phyloP scores from a whole-genome alignment of 2,888 invertebrate genomes.

The Dynastes hyllus region DNA sequence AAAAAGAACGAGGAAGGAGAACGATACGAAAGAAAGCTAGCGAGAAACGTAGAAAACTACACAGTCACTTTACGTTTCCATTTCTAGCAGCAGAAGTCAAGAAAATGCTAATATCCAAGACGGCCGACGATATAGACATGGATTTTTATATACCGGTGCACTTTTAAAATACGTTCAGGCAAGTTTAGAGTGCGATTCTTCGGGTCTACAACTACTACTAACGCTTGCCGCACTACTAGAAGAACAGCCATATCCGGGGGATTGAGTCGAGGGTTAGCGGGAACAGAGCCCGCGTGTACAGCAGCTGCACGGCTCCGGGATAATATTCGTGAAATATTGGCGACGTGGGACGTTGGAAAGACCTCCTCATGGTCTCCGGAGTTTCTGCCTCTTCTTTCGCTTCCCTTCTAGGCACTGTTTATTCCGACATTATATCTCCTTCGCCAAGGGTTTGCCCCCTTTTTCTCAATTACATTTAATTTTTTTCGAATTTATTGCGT shows the following conservation, averaged over 20 bases:
- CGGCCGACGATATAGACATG: conserved; percentile 35
- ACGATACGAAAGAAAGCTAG: not conserved
- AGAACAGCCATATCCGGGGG: not conserved
- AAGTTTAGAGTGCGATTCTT: conserved; percentile 38
- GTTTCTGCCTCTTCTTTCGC: conserved; percentile 25
- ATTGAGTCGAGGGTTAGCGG: conserved; percentile 28
- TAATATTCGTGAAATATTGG: conserved; percentile 53
- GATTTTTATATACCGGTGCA: conserved; percentile 45
- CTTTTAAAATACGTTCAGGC: conserved; percentile 48
- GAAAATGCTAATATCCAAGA: conserved; percentile 45
- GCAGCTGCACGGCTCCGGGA: conserved; percentile 41
- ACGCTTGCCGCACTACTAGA: too few relatives aligned
- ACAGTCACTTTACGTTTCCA: conserved; percentile 44
- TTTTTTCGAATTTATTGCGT: conserved; percentile 43
- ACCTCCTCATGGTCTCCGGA: conserved; percentile 24
- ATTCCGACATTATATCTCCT: conserved; percentile 48
- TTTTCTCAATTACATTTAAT: conserved; percentile 49
- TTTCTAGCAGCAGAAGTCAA: conserved; percentile 25
- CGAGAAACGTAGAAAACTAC: conserved; percentile 40
- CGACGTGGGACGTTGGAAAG: conserved; percentile 44
- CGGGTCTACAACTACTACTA: conserved; percentile 23
- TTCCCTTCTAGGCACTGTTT: conserved; percentile 30
- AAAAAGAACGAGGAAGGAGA: not conserved
- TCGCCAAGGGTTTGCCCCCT: too few relatives aligned
- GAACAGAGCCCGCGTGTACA: not conserved